Evolutionary conservation across 37 sponge, comb jelly and placozoan genomes (phyloP), one percentile per base, ranked within the genome.

Genomic region (Ephydatia muelleri): DNA sequence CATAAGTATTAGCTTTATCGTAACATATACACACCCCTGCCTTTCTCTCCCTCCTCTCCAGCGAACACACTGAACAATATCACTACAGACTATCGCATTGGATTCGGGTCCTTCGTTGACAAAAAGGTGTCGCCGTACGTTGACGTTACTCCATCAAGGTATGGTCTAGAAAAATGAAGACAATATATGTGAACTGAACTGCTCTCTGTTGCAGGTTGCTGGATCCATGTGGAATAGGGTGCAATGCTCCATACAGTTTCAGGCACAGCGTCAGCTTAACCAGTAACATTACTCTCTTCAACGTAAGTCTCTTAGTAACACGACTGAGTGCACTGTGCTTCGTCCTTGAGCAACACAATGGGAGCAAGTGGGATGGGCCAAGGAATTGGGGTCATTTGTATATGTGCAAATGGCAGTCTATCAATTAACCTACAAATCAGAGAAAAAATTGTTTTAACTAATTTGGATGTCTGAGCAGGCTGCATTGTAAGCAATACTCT

Each of bases 71-170:
- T n/a, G n/a, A n/a, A n/a, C n/a, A n/a, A n/a, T n/a, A n/a, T n/a
- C n/a, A n/a, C n/a, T n/a, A n/a, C n/a, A n/a, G n/a, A n/a, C n/a
- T 87, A 78, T 38, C 72, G 64, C 1, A 37, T 92, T 23, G 92
- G 92, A 30, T 92, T 92, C 83, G 92, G 92, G 9, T 84, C 88
- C 8, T 92, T 92, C 80, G 88, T 92, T 12, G 92, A 92, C 69
- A 92, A 92, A 49, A 30, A 28, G 26, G 29, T 84, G 3, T 39
- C 49, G 5, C 87, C 92, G 33, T 92, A 40, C 40, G 73, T 83
- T 4, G 30, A 68, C 72, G 29, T 82, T 9, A 31, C 4, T 43
- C 47, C 47, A 43, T 11, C 47, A 43, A 43, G 47, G 47, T 43
- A 43, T 43, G 47, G 8, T 43, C 47, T 11, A 43, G 47, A n/a